Evolutionary conservation across 2,888 invertebrate genomes (phyloP).

Genomic region (Synanthedon andrenaeformis): DNA sequence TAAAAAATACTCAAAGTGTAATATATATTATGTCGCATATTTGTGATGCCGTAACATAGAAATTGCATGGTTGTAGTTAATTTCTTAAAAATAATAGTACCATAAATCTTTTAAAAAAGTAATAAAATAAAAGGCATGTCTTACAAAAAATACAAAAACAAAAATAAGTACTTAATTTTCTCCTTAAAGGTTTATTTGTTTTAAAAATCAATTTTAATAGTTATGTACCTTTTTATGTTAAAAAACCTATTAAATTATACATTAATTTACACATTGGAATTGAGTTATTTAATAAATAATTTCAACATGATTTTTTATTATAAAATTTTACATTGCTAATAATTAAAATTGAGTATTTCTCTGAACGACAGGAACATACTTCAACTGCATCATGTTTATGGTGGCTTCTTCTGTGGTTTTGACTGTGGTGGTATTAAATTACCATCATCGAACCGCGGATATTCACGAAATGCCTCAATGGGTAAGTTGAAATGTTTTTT

Average conservation of each 20-base stretch:
- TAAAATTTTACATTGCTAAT: not conserved
- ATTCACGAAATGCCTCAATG: slow-evolving; percentile 97
- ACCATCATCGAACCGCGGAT: slow-evolving; percentile 96
- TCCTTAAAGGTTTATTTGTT: slow-evolving; percentile 21
- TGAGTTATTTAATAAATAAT: not conserved
- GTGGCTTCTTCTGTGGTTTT: slow-evolving; percentile 97
- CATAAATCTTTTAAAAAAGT: no score
- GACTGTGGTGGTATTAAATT: slow-evolving; percentile 96
- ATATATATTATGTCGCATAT: no score
- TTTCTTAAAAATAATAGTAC: no score
- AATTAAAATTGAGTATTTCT: not conserved
- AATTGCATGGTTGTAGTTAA: no score
- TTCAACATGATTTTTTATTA: not conserved
- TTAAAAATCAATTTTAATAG: not conserved
- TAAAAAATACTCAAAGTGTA: no score
- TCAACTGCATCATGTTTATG: slow-evolving; percentile 99
- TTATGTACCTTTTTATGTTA: not conserved
- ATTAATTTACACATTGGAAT: not conserved
- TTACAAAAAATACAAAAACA: no score
- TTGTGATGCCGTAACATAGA: no score
- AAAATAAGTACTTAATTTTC: slow-evolving; percentile 33
- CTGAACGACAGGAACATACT: slow-evolving; percentile 87
- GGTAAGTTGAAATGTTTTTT: slow-evolving; percentile 73
- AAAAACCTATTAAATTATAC: not conserved
- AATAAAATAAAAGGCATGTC: no score